Percentiles rank a stretch among this genome's conserved stretches.
Conservation (phyloP, 2,113 vertebrate genomes). For the Silurus asotus region DNA sequence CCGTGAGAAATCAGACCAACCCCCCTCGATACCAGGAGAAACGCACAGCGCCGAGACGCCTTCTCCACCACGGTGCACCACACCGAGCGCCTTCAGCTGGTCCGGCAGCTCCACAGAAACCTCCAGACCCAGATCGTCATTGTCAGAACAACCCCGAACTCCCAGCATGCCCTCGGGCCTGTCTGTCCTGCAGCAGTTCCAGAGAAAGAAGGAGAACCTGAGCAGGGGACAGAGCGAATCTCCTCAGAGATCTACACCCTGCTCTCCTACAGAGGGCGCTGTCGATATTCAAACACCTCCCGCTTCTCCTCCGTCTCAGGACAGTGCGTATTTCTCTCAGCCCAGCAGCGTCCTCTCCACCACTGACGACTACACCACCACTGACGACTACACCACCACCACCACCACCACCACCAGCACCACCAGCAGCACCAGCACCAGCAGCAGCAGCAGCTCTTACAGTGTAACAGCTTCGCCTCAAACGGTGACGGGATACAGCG, state of each 20-base stretch:
- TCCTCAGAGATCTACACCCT: not conserved
- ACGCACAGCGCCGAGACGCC: not conserved
- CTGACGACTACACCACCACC: conserved; percentile 27
- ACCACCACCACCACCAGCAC: no score
- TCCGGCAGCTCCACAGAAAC: conserved; percentile 58
- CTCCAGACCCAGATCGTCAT: not conserved
- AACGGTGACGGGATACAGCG: conserved; percentile 13
- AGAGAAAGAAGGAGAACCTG: conserved; percentile 60
- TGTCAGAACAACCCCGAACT: conserved; percentile 31
- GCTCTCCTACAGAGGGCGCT: conserved; percentile 20
- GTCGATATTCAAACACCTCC: conserved; percentile 33
- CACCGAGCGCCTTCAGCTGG: conserved; percentile 72
- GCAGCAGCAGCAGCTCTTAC: no score
- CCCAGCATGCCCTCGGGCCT: conserved; percentile 45
- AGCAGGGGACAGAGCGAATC: not conserved
- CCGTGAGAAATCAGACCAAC: not conserved
- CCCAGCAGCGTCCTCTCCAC: conserved; percentile 43
- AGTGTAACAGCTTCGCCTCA: not conserved
- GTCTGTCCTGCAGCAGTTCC: conserved; percentile 69
- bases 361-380: conserved; percentile 27
- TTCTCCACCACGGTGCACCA: conserved; percentile 45
- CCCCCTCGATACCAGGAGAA: not conserved
- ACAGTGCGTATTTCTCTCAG: conserved; percentile 75
- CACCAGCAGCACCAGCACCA: no score
- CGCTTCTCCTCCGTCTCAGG: conserved; percentile 59